Evolutionary conservation across 2,797 vertebrate genomes (phyloP), one percentile per base, ranked within the genome.

Genomic region (Hemitrygon akajei): DNA sequence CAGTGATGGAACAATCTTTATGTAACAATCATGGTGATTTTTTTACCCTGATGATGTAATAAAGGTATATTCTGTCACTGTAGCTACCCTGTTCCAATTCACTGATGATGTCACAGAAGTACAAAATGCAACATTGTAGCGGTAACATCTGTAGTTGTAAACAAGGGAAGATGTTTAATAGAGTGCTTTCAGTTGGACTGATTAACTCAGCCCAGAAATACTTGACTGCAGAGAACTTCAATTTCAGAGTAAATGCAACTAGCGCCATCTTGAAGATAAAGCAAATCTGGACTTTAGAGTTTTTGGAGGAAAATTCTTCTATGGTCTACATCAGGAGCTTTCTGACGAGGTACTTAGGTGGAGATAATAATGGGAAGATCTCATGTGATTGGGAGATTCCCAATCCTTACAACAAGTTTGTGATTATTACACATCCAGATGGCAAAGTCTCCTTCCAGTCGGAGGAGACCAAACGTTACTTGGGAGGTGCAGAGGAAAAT

Each of bases 391-490:
- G 94, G 94, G 94, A 94, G 73, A 75, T 81, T 27, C 94, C 94
- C 22, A 94, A 93, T 27, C 77, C 94, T n/a, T 93, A 94, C 16
- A 93, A 91, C 20, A 66, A 93, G 93, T 95, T 95, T 82, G 73
- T 94, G 47, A 93, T 95, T 30, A 91, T 93, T 66, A 94, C 94
- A 5, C 94, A 95, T 82, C 91, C 91, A 22, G 94, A 94, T 47
- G 94, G 94, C 93, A 94, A 94, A 93, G 94, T 95, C 79, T 94
- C 94, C 71, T 92, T 95, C 79, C 94, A 94, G 93, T 94, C 94
- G 6, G 94, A 95, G 56, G 93, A 91, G 77, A 93, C 94, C n/a
- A 94, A 95, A 77, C 94, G 94, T 37, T 95, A 94, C 94, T 93
- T 95, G 81, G 94, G 94, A 1, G 94, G 94, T 25, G 94, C 94